A percentile compares a stretch with the other conserved stretches of the same genome.
Evolutionary conservation across 2,797 vertebrate genomes (phyloP).

Genomic region (Sebastes hopkinsi): DNA sequence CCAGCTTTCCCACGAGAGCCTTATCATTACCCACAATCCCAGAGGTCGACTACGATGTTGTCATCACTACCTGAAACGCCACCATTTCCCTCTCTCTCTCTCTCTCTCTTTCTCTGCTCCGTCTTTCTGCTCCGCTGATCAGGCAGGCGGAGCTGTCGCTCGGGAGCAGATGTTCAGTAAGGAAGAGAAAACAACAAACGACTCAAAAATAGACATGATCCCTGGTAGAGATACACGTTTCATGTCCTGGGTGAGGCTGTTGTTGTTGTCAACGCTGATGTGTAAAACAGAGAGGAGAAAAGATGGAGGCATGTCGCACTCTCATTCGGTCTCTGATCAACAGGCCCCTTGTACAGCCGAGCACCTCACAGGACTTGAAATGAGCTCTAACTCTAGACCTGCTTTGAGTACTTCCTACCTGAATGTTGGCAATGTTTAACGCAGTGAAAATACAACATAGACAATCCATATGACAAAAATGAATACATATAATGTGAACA

Average conservation of each 20-base stretch:
- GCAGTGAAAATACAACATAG: neutral
- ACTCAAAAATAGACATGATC: constrained; percentile 61
- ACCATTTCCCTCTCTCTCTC: neutral
- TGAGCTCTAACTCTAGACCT: constrained; percentile 25
- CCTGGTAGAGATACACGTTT: constrained; percentile 40
- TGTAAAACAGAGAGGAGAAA: constrained; percentile 8
- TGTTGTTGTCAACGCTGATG: constrained; percentile 31
- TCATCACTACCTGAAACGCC: constrained; percentile 41
- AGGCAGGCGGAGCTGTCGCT: constrained; percentile 47
- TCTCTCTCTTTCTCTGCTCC: neutral
- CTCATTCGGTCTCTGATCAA: constrained; percentile 28
- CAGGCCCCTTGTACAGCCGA: constrained; percentile 45
- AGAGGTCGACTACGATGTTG: constrained; percentile 40
- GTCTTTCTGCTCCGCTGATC: constrained; percentile 46
- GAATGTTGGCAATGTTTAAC: neutral
- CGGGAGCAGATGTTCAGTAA: constrained; percentile 61
- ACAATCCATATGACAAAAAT: too few relatives aligned
- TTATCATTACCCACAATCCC: constrained; percentile 68
- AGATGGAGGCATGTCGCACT: constrained; percentile 8
- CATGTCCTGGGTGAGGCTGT: constrained; percentile 12
- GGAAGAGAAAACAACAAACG: constrained; percentile 32
- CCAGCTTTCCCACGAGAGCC: constrained; percentile 43
- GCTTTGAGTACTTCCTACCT: neutral
- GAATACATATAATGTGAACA: too few relatives aligned
- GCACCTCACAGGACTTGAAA: constrained; percentile 13